Conservation (phyloP, 2,888 invertebrate genomes). For the Zootermopsis nevadensis region DNA sequence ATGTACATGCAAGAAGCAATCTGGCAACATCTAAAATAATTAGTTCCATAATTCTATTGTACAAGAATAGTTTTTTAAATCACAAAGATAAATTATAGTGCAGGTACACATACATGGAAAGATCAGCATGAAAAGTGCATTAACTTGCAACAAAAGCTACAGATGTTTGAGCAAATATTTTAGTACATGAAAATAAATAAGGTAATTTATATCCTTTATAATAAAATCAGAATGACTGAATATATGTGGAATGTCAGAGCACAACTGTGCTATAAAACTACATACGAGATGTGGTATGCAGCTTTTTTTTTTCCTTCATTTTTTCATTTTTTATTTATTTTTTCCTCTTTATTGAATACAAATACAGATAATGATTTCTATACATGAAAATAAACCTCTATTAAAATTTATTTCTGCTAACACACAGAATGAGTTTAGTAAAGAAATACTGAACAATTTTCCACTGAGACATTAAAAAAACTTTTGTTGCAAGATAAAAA, state of each 20-base stretch:
- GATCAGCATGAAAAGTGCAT: neutral
- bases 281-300: neutral
- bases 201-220: too few relatives aligned
- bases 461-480: neutral
- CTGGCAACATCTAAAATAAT: too few relatives aligned
- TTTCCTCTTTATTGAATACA: slow-evolving; percentile 54
- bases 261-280: neutral
- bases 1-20: too few relatives aligned
- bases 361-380: slow-evolving; percentile 45
- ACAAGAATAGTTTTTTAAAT: too few relatives aligned
- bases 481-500: neutral
- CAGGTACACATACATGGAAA: neutral
- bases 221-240: neutral
- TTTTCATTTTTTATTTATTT: slow-evolving; percentile 50
- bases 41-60: too few relatives aligned
- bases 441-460: neutral
- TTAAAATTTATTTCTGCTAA: neutral
- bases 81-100: neutral
- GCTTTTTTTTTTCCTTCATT: slow-evolving; percentile 12
- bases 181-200: too few relatives aligned
- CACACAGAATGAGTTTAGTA: neutral
- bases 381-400: slow-evolving; percentile 33
- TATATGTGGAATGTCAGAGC: neutral
- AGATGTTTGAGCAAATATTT: too few relatives aligned
- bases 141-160: neutral